phyloP scores from a whole-genome alignment of 2,113 vertebrate genomes.

The Daubentonia madagascariensis region DNA sequence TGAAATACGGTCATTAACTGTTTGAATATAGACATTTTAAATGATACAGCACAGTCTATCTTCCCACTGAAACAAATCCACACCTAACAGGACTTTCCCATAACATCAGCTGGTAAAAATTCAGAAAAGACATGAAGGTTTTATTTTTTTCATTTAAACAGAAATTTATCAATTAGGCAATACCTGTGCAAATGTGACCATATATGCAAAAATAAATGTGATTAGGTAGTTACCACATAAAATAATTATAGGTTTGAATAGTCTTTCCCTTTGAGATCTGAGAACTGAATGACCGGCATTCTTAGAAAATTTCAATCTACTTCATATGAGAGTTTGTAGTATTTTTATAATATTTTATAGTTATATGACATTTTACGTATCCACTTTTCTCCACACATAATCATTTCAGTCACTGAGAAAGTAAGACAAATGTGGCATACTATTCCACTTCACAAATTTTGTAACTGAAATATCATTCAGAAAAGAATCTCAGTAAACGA shows the following conservation, averaged over 20 bases:
- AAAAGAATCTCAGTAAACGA: not conserved
- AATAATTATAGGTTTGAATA: not conserved
- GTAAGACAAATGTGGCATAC: not conserved
- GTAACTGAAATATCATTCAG: not conserved
- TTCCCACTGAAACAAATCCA: not conserved
- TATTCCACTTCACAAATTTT: not conserved
- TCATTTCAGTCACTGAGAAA: conserved; percentile 8
- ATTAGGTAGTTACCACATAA: not conserved
- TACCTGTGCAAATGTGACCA: not conserved
- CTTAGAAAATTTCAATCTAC: not conserved
- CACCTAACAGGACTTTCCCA: not conserved
- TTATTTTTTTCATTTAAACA: conserved; percentile 26
- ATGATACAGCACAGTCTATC: not conserved
- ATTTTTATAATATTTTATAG: not conserved
- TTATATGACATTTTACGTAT: not conserved
- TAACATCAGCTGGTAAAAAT: not conserved
- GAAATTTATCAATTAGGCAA: not conserved
- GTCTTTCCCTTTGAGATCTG: not conserved
- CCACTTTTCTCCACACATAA: not conserved
- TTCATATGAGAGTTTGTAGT: not conserved
- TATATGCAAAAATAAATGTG: not conserved
- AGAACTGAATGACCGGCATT: not conserved
- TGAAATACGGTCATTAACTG: not conserved
- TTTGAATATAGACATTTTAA: not conserved
- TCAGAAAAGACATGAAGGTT: not conserved